phyloP scores from a whole-genome alignment of 92 coral and sea anemone species.

The Montipora capitata region DNA sequence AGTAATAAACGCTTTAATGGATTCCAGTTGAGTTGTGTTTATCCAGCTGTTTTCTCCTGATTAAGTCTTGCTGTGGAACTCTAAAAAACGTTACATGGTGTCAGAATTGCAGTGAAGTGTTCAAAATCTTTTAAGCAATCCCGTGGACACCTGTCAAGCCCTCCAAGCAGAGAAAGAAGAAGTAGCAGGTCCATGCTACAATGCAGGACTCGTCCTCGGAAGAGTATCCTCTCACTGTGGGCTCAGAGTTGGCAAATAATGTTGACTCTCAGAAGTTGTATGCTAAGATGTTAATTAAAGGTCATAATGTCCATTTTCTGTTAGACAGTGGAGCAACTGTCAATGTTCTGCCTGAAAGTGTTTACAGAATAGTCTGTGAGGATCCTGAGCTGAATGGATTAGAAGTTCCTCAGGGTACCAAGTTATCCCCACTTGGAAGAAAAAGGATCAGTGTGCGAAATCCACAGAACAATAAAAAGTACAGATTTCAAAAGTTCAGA shows the following conservation, averaged over 20 bases:
- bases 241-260: background rate
- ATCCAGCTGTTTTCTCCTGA: no score
- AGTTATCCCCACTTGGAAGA: conserved; percentile 43
- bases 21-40: no score
- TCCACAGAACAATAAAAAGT: conserved; percentile 40
- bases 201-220: conserved; percentile 1
- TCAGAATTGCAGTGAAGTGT: conserved; percentile 65
- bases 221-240: conserved; percentile 6
- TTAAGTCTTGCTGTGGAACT: no score
- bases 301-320: conserved; percentile 25
- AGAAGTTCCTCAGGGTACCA: conserved; percentile 9
- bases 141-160: background rate
- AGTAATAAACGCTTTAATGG: background rate
- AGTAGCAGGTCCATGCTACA: conserved; percentile 1
- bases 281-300: conserved; percentile 28
- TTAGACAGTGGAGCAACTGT: conserved; percentile 38
- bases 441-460: conserved; percentile 45
- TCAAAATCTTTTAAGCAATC: background rate
- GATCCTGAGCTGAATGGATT: conserved; percentile 1
- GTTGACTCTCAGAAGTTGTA: conserved; percentile 2
- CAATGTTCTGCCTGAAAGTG: background rate
- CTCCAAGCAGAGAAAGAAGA: conserved; percentile 9
- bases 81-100: conserved; percentile 53
- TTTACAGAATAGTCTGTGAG: background rate
- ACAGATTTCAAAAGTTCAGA: conserved; percentile 43